phyloP scores from a whole-genome alignment of 2,888 invertebrate genomes.

The Eilema caniola region DNA sequence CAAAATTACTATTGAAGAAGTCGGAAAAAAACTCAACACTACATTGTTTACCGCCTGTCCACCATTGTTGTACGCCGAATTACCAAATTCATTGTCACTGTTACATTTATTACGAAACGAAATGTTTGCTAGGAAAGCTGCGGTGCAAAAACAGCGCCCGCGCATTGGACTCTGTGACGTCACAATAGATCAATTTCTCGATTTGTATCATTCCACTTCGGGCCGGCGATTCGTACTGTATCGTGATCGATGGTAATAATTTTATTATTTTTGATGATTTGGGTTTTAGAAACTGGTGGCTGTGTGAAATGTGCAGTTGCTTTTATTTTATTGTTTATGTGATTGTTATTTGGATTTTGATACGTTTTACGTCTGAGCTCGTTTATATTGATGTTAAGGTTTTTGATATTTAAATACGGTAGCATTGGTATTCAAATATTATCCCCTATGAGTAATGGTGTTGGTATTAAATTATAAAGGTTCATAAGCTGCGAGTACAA shows the following conservation, averaged over 20 bases:
- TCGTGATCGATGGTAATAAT: conserved; percentile 40
- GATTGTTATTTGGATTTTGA: conserved; percentile 37
- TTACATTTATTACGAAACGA: conserved; percentile 65
- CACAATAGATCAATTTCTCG: conserved; percentile 59
- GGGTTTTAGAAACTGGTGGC: conserved; percentile 42
- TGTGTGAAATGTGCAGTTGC: conserved; percentile 40
- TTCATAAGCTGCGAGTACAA: too few species aligned
- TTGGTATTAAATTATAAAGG: too few species aligned
- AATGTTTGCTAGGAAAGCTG: conserved; percentile 65
- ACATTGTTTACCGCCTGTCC: conserved; percentile 21
- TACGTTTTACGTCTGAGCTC: conserved; percentile 19
- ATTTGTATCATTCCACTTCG: conserved; percentile 52
- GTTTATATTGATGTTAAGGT: neutral
- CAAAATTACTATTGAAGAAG: conserved; percentile 18
- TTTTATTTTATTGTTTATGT: conserved; percentile 37
- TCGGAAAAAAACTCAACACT: conserved; percentile 25
- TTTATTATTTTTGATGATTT: conserved; percentile 35
- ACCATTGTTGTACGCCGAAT: conserved; percentile 40
- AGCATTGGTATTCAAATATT: neutral
- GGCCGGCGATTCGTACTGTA: conserved; percentile 35
- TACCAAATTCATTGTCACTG: conserved; percentile 54
- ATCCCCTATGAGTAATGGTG: too few species aligned
- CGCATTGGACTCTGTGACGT: conserved; percentile 50
- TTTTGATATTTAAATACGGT: neutral
- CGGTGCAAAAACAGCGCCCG: conserved; percentile 49